Conservation (phyloP, 1,140 invertebrate genomes). For the Belonocnema kinseyi region DNA sequence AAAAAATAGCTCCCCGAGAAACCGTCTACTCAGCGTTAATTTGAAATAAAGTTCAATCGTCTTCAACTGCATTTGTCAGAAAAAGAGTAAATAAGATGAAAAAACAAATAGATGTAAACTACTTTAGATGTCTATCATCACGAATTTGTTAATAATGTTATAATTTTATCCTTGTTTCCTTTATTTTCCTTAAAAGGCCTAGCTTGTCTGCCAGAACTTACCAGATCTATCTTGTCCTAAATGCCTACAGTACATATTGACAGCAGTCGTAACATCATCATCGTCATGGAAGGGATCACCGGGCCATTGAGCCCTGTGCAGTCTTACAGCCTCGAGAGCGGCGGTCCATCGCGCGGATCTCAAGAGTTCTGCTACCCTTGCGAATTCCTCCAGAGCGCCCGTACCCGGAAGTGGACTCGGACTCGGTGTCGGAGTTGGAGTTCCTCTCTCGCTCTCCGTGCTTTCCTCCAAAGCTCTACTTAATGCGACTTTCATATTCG, state of each 20-base stretch:
- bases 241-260: slow-evolving; percentile 84
- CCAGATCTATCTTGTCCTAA: slow-evolving; percentile 82
- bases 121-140: too few relatives aligned
- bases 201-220: slow-evolving; percentile 56
- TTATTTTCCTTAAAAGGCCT: too few relatives aligned
- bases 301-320: slow-evolving; percentile 79
- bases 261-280: slow-evolving; percentile 80
- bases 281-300: slow-evolving; percentile 78
- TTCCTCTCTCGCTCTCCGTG: slow-evolving; percentile 78
- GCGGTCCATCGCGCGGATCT: slow-evolving; percentile 80
- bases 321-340: slow-evolving; percentile 80
- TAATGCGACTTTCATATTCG: slow-evolving; percentile 75
- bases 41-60: too few relatives aligned
- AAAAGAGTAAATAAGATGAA: too few relatives aligned
- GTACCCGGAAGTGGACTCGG: slow-evolving; percentile 69
- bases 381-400: slow-evolving; percentile 75
- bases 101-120: too few relatives aligned
- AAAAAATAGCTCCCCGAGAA: too few relatives aligned
- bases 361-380: slow-evolving; percentile 79
- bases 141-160: too few relatives aligned
- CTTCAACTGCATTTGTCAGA: too few relatives aligned
- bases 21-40: too few relatives aligned
- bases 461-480: slow-evolving; percentile 76
- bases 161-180: too few relatives aligned
- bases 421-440: slow-evolving; percentile 76